Evolutionary conservation across 2,888 invertebrate species (phyloP).

Genomic region (Philereme vetulata): DNA sequence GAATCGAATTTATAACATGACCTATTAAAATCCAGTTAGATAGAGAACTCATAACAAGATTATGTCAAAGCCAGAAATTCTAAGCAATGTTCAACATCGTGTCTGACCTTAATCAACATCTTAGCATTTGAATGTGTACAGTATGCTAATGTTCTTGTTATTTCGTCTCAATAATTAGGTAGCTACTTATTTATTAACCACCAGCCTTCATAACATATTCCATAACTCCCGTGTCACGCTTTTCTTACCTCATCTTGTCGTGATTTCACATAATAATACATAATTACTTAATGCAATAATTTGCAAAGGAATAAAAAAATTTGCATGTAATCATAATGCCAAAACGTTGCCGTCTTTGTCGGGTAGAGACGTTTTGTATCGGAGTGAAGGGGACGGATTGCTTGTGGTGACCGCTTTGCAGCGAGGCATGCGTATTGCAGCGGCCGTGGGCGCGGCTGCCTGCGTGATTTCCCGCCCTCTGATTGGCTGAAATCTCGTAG

Average conservation of each 20-base stretch:
- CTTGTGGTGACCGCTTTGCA: conserved; percentile 57
- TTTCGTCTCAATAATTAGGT: conserved; percentile 26
- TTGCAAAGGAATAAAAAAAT: conserved; percentile 78
- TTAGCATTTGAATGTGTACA: conserved; percentile 16
- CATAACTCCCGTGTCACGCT: conserved; percentile 52
- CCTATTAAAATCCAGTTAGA: conserved; percentile 9
- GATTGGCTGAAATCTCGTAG: conserved; percentile 65
- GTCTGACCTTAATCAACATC: conserved; percentile 12
- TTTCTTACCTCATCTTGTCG: conserved; percentile 50
- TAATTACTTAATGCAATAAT: conserved; percentile 79
- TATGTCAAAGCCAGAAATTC: too few species aligned
- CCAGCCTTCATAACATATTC: conserved; percentile 42
- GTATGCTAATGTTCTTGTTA: conserved; percentile 11
- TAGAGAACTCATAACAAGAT: neutral
- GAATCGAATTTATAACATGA: neutral
- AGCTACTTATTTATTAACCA: conserved; percentile 30
- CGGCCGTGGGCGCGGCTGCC: conserved; percentile 70
- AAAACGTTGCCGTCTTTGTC: conserved; percentile 58
- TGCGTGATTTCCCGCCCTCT: conserved; percentile 57
- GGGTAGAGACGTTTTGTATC: conserved; percentile 38
- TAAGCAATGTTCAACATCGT: conserved; percentile 5
- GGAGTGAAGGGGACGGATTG: conserved; percentile 60
- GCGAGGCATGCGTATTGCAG: conserved; percentile 78
- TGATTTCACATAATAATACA: conserved; percentile 69
- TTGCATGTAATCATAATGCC: conserved; percentile 74